Base-by-base conservation (phyloP, 2,113 vertebrate species). In the Scortum barcoo region DNA sequence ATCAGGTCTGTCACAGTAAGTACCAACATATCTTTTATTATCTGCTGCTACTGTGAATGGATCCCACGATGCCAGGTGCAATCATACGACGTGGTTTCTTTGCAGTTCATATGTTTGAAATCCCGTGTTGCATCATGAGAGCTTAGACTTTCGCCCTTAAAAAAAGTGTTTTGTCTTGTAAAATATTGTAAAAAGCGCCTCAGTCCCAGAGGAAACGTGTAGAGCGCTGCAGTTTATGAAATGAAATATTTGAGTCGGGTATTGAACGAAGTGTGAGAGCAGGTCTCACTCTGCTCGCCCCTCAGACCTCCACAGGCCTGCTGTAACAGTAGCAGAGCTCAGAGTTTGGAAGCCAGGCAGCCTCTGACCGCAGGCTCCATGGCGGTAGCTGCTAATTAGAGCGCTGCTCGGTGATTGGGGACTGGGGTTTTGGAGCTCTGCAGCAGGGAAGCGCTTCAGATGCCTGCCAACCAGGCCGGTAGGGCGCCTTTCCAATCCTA, bases 361-460 rank as follows among this genome's bases (percentile, higher is more conserved):
- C 92, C 92, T 89, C 83, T 56, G 90, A 95, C 94, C 95, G 51
- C 94, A 95, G 95, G 94, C 94, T 96, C 92, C 94, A 93, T 61
- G 93, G 93, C 91, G 94, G 94, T 94, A 83, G 89, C 91, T 88
- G 91, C 92, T 95, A 95, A 95, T 95, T 94, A 94, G 94, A 95
- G 89, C 80, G 90, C 86, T 87, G 90, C 90, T 89, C 84, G n/a
- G 87, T 90, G 94, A 95, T 93, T 94, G 91, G 89, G 93, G 92
- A 78, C 84, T 91, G 83, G 84, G 91, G 91, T 85, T 93, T 93
- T 93, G 90, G 92, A 94, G 87, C 84, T 83, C 76, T 54, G 80
- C 72, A 71, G 91, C 76, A 84, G 85, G 83, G 90, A 86, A 90
- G 87, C 72, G 78, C 75, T 88, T 88, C 72, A 56, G 79, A 75